Conservation (phyloP, 1,140 invertebrate genomes). For the Drosophila ananassae region DNA sequence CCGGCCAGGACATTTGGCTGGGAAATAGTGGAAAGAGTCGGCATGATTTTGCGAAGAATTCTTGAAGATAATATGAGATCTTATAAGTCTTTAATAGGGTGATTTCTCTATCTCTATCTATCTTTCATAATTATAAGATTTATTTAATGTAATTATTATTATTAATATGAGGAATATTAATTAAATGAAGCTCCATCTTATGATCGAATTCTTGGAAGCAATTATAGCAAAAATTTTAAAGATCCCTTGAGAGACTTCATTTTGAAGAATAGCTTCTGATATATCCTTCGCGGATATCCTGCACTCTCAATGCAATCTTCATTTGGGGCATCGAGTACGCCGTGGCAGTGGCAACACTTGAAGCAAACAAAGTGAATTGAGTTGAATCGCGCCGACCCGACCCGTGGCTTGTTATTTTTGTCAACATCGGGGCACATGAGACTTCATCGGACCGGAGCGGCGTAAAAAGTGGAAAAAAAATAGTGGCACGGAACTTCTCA, state of each 20-base stretch:
- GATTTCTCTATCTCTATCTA: not conserved
- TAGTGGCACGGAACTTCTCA: constrained; percentile 49
- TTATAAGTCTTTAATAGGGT: not conserved
- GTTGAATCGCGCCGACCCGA: constrained; percentile 32
- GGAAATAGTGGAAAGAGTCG: constrained; percentile 2
- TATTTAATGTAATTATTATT: too few relatives aligned
- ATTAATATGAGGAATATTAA: not conserved
- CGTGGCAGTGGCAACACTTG: constrained; percentile 52
- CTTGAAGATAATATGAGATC: not conserved
- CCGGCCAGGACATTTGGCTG: not conserved
- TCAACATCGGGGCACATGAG: constrained; percentile 65
- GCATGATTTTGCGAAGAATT: constrained; percentile 5
- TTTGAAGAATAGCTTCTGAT: not conserved
- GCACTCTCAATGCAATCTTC: constrained; percentile 9
- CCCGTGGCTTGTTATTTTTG: constrained; percentile 64
- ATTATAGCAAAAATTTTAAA: not conserved
- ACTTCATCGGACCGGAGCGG: constrained; percentile 20
- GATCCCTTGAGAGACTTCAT: not conserved
- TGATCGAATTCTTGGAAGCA: not conserved
- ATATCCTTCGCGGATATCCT: not conserved
- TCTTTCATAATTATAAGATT: too few relatives aligned
- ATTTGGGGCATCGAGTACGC: constrained; percentile 24
- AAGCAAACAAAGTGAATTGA: constrained; percentile 44
- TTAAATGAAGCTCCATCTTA: not conserved
- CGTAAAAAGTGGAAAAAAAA: constrained; percentile 4